These are phyloP conservation scores for Dryoscopus gambensis DNA, from an alignment of 2,113 vertebrate genomes.

Conservation along the genomic window DNA sequence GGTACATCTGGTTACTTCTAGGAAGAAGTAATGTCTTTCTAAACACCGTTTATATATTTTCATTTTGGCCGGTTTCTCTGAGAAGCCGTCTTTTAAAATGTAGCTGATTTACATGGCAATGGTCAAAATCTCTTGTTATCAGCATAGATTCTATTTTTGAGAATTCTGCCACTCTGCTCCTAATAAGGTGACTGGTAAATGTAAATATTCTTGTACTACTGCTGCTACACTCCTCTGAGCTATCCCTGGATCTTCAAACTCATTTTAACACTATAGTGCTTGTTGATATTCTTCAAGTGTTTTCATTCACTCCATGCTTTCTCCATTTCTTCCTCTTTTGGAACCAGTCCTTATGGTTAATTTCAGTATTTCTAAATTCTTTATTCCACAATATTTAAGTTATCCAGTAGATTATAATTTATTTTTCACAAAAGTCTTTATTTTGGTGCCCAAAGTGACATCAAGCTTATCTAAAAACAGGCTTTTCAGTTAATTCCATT, in stretches of 20 bases:
- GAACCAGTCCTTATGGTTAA: neutral
- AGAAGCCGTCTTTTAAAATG: neutral
- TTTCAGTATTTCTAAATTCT: neutral
- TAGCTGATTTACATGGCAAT: rapidly evolving
- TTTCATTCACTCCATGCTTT: neutral
- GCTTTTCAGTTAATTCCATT: neutral
- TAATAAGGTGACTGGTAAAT: rapidly evolving
- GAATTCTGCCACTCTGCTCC: neutral
- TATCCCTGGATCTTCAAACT: neutral
- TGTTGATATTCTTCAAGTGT: neutral
- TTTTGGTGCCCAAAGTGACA: neutral
- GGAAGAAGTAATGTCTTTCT: neutral
- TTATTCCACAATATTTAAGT: neutral
- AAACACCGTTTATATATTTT: neutral
- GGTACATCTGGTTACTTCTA: neutral
- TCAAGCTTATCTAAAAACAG: neutral
- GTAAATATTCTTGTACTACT: neutral
- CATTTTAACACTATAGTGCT: neutral
- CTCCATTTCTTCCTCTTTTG: neutral
- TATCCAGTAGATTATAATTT: neutral
- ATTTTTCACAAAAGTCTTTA: neutral
- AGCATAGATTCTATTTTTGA: rapidly evolving
- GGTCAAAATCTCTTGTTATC: neutral
- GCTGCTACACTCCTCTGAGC: neutral
- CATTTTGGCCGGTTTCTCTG: neutral